phyloP scores from a whole-genome alignment of 2,797 vertebrate genomes.

The Triplophysa bombifrons region DNA sequence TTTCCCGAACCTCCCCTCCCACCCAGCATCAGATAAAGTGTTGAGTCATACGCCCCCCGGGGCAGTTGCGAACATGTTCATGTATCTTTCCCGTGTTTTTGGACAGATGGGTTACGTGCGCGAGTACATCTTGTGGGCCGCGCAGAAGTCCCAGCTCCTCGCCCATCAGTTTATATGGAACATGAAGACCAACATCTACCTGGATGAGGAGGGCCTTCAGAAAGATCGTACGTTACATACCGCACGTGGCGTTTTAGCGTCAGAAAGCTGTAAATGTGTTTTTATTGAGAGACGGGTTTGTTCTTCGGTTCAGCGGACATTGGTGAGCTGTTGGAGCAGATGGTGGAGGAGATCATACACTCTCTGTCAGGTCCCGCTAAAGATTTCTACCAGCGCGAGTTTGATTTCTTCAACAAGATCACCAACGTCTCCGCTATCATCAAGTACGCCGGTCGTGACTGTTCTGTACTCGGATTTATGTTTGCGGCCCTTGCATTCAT shows the following conservation, averaged over 20 bases:
- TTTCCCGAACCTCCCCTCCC: background rate
- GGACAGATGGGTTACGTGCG: slow-evolving; percentile 95
- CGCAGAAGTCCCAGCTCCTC: slow-evolving; percentile 93
- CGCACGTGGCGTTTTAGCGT: background rate
- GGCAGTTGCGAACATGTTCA: slow-evolving; percentile 8
- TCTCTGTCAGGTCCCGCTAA: slow-evolving; percentile 94
- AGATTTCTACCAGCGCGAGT: slow-evolving; percentile 96
- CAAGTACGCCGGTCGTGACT: slow-evolving; percentile 76
- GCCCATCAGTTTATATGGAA: slow-evolving; percentile 99
- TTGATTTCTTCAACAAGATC: slow-evolving; percentile 98
- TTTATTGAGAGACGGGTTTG: background rate
- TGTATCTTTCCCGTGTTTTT: background rate
- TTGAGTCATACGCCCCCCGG: slow-evolving; percentile 5
- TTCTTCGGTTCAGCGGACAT: slow-evolving; percentile 84
- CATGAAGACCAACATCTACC: slow-evolving; percentile 97
- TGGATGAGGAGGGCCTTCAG: slow-evolving; percentile 94
- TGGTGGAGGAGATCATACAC: slow-evolving; percentile 93
- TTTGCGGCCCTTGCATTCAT: background rate
- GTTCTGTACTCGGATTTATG: background rate
- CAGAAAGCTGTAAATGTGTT: background rate
- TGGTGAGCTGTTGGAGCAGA: slow-evolving; percentile 93
- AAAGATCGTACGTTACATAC: slow-evolving; percentile 87
- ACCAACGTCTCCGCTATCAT: slow-evolving; percentile 95
- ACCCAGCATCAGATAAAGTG: background rate
- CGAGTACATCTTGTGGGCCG: slow-evolving; percentile 97